phyloP scores from a whole-genome alignment of 2,113 vertebrate species.

The Acrocephalus arundinaceus region DNA sequence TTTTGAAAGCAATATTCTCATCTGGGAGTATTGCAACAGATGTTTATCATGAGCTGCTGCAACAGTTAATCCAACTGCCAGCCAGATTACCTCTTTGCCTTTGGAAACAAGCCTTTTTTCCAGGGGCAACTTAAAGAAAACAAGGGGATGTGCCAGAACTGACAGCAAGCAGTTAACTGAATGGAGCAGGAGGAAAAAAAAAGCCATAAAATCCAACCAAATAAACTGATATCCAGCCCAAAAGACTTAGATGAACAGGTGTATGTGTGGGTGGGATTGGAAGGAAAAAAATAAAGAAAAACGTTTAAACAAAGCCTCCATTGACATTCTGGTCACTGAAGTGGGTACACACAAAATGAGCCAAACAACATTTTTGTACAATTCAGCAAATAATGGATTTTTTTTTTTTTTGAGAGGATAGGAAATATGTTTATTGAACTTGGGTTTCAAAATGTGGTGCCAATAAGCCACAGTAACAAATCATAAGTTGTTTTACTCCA shows the following conservation, averaged over 20 bases:
- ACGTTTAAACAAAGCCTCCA: conserved; percentile 31
- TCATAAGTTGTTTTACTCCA: background rate
- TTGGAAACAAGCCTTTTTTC: background rate
- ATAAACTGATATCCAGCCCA: conserved; percentile 5
- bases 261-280: conserved; percentile 9
- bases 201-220: background rate
- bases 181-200: fast-evolving
- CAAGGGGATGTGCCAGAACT: background rate
- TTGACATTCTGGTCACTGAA: conserved; percentile 1
- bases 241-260: conserved; percentile 45
- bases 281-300: background rate
- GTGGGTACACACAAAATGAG: background rate
- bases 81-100: conserved; percentile 35
- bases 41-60: conserved; percentile 49
- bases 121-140: background rate
- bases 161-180: conserved; percentile 34
- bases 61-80: conserved; percentile 13
- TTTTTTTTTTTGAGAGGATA: background rate
- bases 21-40: conserved; percentile 48
- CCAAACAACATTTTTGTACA: background rate
- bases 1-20: conserved; percentile 36
- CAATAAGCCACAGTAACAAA: background rate
- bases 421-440: background rate
- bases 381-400: background rate
- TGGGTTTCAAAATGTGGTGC: background rate